Evolutionary conservation across 1,140 invertebrate genomes (phyloP), one percentile per base, ranked within the genome.

Genomic region (Macrotrachela quadricornifera): DNA sequence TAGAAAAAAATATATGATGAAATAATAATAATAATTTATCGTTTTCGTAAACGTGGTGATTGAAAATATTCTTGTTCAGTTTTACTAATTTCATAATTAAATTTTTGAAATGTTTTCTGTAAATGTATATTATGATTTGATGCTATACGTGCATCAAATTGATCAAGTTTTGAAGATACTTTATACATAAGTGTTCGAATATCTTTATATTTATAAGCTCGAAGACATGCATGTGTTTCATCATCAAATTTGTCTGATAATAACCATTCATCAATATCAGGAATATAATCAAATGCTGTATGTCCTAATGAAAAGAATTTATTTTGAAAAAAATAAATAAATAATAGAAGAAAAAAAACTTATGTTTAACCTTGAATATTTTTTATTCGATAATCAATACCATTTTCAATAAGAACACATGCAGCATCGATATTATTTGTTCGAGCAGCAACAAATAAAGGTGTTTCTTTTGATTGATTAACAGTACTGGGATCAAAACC

Each of bases 221-320:
- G 21, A 30, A 67, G 54, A 53, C 64, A 56, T 0, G 64, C 62
- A 57, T 59, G 62, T 3, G 66, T 63, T 37, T 67, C 65, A 42
- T 64, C 61, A 46, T 57, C 59, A 54, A 68, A 68, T 46, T 62
- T 64, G 17, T 65, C 65, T 56, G 63, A 64, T 11, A 65, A 61
- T 49, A 66, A 63, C 66, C 66, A 68, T 41, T 68, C 66, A 36
- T 68, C 66, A 60, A 64, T 66, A 54, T 68, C 65, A 37, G 60
- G 47, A 21, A 68, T 66, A 50, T 60, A 60, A 53, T 68, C 65
- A 61, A 68, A 66, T 8, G 65, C 65, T 46, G 64, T 64, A 49
- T 61, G 53, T 46, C 65, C 66, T 67, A n/a, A n/a, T n/a, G n/a
- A 46, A 10, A 55, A 49, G 48, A 51, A n/a, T n/a, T 56, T 18